These are phyloP conservation scores for Bombus waltoni DNA, from an alignment of 1,140 invertebrate species.

Conservation along the genomic window DNA sequence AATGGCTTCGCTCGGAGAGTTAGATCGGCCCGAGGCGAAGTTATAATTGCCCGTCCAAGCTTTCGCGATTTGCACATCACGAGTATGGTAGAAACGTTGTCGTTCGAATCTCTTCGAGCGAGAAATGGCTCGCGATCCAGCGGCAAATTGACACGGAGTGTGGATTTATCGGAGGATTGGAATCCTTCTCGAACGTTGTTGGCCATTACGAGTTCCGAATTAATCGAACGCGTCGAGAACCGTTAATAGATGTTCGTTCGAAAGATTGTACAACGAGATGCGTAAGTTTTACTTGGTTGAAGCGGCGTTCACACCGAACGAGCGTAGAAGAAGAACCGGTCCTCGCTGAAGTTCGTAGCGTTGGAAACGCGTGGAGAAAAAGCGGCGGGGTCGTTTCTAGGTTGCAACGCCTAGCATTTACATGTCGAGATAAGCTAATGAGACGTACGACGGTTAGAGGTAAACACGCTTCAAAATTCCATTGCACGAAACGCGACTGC, in stretches of 20 bases:
- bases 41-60: neutral
- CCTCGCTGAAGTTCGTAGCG: neutral
- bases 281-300: neutral
- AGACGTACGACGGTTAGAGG: constrained; percentile 27
- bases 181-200: neutral
- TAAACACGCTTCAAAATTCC: constrained; percentile 22
- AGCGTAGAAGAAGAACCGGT: constrained; percentile 11
- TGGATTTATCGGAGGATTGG: neutral
- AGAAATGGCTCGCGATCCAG: neutral
- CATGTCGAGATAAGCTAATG: constrained; percentile 55
- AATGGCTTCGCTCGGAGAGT: neutral
- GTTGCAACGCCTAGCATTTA: constrained; percentile 43
- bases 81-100: neutral
- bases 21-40: neutral
- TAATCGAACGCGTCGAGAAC: neutral
- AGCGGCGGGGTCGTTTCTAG: constrained; percentile 10
- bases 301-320: too few species aligned
- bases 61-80: neutral
- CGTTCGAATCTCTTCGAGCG: neutral
- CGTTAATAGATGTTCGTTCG: neutral
- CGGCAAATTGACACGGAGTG: neutral
- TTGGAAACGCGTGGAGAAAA: neutral
- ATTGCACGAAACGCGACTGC: constrained; percentile 18
- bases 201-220: neutral
- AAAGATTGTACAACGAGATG: neutral